Conservation (phyloP, 53 echinoderm and acorn worm genomes). For the Mesocentrotus franciscanus region DNA sequence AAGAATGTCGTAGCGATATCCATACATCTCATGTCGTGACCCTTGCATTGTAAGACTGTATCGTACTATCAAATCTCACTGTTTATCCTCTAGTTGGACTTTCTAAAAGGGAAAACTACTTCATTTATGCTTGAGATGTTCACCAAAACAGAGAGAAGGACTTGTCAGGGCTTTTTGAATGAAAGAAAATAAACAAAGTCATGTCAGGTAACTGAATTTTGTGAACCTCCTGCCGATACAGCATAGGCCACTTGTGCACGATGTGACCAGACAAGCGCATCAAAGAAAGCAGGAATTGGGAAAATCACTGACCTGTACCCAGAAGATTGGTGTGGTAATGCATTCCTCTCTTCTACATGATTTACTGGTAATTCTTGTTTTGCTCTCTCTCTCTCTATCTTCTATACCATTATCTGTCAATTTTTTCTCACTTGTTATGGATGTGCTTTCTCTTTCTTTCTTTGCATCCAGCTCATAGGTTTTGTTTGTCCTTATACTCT, state of each 20-base stretch:
- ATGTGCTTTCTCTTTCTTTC: background rate
- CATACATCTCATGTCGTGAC: background rate
- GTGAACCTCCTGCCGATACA: background rate
- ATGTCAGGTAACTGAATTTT: conserved; percentile 23
- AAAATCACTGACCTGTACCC: conserved; percentile 22
- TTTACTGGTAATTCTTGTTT: background rate
- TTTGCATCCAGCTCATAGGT: no score
- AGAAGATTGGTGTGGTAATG: background rate
- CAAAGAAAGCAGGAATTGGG: conserved; percentile 1
- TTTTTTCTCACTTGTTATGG: background rate
- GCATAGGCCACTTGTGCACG: background rate
- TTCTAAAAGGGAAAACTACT: background rate
- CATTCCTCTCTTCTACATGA: background rate
- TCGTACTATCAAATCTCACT: no score
- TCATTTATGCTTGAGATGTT: background rate
- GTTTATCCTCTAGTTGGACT: no score
- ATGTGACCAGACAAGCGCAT: conserved; percentile 27
- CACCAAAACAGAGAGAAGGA: background rate
- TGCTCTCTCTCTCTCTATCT: background rate
- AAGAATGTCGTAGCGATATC: background rate
- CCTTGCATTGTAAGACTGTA: background rate
- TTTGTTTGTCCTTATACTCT: no score
- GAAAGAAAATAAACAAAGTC: background rate
- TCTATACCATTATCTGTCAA: background rate
- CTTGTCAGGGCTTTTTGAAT: conserved; percentile 1